Evolutionary conservation across 2,797 vertebrate genomes (phyloP).

Genomic region (Ceyx erithaca): DNA sequence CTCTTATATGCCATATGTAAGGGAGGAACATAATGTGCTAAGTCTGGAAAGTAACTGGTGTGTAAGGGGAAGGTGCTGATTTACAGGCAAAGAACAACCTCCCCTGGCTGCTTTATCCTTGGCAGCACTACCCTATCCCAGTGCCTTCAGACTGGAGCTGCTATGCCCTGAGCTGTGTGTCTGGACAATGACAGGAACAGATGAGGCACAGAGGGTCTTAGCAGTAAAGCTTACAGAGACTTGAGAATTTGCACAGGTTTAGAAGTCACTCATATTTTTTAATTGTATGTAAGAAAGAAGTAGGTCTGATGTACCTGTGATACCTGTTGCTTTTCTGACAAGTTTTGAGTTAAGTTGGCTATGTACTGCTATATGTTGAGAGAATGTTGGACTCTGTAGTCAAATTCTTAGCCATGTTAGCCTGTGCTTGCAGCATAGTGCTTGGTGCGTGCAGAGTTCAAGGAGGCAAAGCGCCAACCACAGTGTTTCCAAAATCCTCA

Average conservation of each 20-base stretch:
- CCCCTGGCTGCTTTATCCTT: not conserved
- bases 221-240: not conserved
- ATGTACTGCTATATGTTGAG: not conserved
- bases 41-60: not conserved
- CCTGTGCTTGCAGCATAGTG: not conserved
- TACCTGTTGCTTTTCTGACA: not conserved
- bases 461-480: not conserved
- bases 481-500: not conserved
- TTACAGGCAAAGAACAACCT: not conserved
- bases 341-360: not conserved
- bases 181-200: not conserved
- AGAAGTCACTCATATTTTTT: not conserved
- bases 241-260: not conserved
- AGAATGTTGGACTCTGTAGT: not conserved
- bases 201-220: rapidly evolving
- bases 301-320: not conserved
- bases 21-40: rapidly evolving
- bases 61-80: not conserved
- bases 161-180: not conserved
- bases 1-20: not conserved
- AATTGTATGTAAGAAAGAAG: not conserved
- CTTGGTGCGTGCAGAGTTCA: not conserved
- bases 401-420: not conserved
- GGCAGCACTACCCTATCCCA: rapidly evolving
- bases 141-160: not conserved